Conservation (phyloP, 2,888 invertebrate genomes). For the Papilio elwesi region DNA sequence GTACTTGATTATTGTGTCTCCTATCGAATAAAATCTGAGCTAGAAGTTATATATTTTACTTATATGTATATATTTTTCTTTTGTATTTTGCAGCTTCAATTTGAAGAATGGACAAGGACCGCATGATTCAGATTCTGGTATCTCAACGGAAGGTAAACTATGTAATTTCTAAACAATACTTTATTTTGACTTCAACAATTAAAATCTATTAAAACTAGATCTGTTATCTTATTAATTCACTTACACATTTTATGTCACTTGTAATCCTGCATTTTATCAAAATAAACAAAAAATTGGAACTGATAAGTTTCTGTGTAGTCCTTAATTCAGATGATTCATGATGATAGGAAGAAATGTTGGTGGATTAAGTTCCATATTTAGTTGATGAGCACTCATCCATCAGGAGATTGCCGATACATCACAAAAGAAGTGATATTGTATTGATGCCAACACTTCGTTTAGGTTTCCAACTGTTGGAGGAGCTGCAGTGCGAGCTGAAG, state of each 20-base stretch:
- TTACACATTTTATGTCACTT: neutral
- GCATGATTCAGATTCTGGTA: slow-evolving; percentile 78
- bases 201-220: too few relatives aligned
- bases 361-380: neutral
- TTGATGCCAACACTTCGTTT: slow-evolving; percentile 21
- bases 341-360: neutral
- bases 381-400: neutral
- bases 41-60: neutral
- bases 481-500: slow-evolving; percentile 72
- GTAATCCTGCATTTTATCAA: slow-evolving; percentile 25
- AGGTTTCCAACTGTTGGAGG: slow-evolving; percentile 74
- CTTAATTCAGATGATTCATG: neutral
- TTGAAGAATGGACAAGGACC: slow-evolving; percentile 66
- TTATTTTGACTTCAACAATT: too few relatives aligned
- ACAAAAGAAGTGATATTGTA: neutral
- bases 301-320: neutral
- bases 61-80: neutral
- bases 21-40: neutral
- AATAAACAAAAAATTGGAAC: slow-evolving; percentile 11
- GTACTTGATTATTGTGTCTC: neutral
- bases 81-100: slow-evolving; percentile 69
- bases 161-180: too few relatives aligned
- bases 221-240: too few relatives aligned
- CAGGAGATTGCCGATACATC: neutral
- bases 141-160: slow-evolving; percentile 74